Evolutionary conservation across 2,797 vertebrate genomes (phyloP), one percentile per base, ranked within the genome.

Genomic region (Galaxias olidus): DNA sequence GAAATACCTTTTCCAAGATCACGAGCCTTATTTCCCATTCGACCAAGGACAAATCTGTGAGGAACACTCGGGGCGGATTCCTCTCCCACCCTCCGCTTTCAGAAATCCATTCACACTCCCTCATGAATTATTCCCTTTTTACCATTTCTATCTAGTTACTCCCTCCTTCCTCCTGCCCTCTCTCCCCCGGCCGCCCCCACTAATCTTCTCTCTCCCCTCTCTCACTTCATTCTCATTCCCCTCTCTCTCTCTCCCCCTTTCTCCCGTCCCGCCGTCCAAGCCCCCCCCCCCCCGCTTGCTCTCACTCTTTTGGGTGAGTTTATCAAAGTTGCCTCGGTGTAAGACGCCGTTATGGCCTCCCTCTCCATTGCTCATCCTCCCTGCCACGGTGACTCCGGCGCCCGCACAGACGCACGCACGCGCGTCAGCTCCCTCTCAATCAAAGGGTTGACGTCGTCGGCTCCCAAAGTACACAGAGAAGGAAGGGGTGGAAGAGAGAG

Each of bases 251-350:
- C 47, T 40, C n/a, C 4, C 20, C 44, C 14, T 12, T n/a, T n/a
- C n/a, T n/a, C n/a, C n/a, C n/a, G n/a, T n/a, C 18, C 40, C 15
- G 4, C 15, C 55, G 9, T 13, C 41, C 9, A 4, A 9, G 18
- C 19, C 19, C 58, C 18, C 43, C 9, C 15, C 18, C 12, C 0
- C 41, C n/a, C 48, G 12, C 20, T 59, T n/a, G n/a, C 11, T 49
- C 47, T 65, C 59, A 45, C 30, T 41, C 13, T 47, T 11, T 11
- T 54, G 19, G 10, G 49, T 11, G 19, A 51, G 68, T 70, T 42
- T 30, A 65, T 75, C 59, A 57, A 57, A 67, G 59, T 50, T 66
- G 46, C 58, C 49, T 41, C 30, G 46, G 57, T 15, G 15, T 42
- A 59, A 58, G n/a, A 14, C 54, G 54, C 19, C 20, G 40, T n/a